Base-by-base conservation (phyloP, 2,888 invertebrate species). In the Nymphalis polychloros region DNA sequence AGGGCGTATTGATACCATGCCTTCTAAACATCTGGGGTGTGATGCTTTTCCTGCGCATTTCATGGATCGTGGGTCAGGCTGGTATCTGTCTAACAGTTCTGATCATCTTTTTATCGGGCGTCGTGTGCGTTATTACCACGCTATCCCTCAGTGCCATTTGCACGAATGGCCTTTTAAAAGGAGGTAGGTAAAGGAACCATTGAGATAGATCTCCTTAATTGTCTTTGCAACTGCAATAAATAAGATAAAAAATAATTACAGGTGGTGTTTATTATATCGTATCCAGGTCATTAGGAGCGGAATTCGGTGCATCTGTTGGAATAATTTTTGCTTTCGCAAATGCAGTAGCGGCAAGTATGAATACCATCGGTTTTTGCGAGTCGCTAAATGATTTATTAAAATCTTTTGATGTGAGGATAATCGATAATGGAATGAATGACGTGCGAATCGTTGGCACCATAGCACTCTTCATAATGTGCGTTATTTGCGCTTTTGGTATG, bases 11-110 rank as follows among this genome's bases (percentile, higher is more conserved):
- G 72, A 96, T 96, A 85, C 96, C 96, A 77, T 98, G 98, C 83
- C 94, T 98, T 59, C 95, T 98, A 81, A 98, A 98, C 86, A 98
- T 98, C 81, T 98, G 97, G 96, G 98, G 98, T 72, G 98, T 98
- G 67, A 98, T 98, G 97, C 94, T 98, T 67, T 98, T 98, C 87
- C 93, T 98, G 74, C 95, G 98, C 64, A 93, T 98, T 79, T 96
- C 98, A 48, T 98, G 98, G 98, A 97, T 98, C 52, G 97, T 98
- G 49, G 97, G 96, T 47, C 97, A 98, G 85, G 95, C 97, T 20
- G 98, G 98, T 68, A 95, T 97, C 73, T 92, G 93, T 59, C 83
- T 93, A 72, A 84, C 95, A 0, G 84, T 95, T 63, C 76, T 95
- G 72, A 96, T 97, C 78, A 96, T 97, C 76, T 93, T 88, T 62